phyloP scores from a whole-genome alignment of 2,113 vertebrate species.

The Eubucco bourcierii region DNA sequence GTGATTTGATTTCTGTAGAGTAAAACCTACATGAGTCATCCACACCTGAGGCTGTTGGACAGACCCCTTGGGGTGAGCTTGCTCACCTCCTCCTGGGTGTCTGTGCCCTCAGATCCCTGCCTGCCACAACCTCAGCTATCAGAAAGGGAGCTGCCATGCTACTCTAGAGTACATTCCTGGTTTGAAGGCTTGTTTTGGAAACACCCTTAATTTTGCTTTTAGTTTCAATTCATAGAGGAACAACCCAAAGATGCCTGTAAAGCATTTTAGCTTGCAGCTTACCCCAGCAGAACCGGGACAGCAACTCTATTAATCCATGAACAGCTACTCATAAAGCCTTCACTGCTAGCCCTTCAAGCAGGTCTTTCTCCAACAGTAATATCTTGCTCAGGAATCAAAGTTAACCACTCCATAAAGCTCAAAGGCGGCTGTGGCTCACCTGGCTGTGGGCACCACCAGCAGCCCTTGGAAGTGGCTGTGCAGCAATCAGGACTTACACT shows the following conservation, averaged over 20 bases:
- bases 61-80: neutral
- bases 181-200: neutral
- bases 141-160: neutral
- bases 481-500: neutral
- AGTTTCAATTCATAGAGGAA: neutral
- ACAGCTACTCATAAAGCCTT: neutral
- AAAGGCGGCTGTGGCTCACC: neutral
- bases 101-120: fast-evolving
- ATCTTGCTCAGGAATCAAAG: constrained; percentile 7
- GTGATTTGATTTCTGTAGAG: neutral
- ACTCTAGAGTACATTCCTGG: neutral
- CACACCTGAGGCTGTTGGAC: neutral
- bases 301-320: neutral
- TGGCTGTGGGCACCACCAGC: neutral
- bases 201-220: neutral
- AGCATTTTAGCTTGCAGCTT: neutral
- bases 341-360: neutral
- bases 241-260: neutral
- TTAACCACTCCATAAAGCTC: neutral
- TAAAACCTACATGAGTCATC: neutral
- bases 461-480: neutral
- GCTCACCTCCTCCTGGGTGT: neutral
- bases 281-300: neutral
- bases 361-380: neutral
- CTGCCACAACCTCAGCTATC: neutral